phyloP scores from a whole-genome alignment of 2,113 vertebrate genomes.

The Dasypus novemcinctus region DNA sequence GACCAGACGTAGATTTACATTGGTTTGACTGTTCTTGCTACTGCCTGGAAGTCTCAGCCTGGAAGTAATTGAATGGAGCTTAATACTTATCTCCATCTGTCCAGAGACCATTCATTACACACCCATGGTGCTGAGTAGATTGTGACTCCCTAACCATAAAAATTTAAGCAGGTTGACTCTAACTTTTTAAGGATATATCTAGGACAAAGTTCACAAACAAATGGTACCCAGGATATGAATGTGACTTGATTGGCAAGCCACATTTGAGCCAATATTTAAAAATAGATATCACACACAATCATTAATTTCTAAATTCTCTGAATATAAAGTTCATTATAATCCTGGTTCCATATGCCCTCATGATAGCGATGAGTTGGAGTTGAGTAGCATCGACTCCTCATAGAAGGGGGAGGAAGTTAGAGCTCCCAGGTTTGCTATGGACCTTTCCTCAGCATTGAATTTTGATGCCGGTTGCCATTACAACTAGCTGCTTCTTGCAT shows the following conservation, averaged over 20 bases:
- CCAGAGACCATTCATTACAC: not conserved
- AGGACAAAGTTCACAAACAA: not conserved
- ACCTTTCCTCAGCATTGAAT: not conserved
- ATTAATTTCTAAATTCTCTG: not conserved
- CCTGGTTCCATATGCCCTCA: not conserved
- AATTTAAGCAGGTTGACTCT: not conserved
- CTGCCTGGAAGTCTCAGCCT: not conserved
- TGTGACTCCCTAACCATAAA: not conserved
- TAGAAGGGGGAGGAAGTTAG: accelerated
- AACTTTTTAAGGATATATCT: not conserved
- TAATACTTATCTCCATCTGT: not conserved
- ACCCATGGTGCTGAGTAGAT: not conserved
- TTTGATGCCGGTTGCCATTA: not conserved
- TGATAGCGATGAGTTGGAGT: not conserved
- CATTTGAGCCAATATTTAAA: not conserved
- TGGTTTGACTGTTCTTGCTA: not conserved
- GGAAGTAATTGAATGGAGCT: not conserved
- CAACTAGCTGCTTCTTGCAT: not conserved
- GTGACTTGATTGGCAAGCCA: not conserved
- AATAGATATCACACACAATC: not conserved
- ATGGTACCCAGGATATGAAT: not conserved
- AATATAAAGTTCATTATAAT: not conserved
- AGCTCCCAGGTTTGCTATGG: not conserved
- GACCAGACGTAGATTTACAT: not conserved
- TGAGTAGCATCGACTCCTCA: not conserved